These are phyloP conservation scores for Neofelis nebulosa DNA, from an alignment of 2,113 vertebrate species.

Conservation along the genomic window DNA sequence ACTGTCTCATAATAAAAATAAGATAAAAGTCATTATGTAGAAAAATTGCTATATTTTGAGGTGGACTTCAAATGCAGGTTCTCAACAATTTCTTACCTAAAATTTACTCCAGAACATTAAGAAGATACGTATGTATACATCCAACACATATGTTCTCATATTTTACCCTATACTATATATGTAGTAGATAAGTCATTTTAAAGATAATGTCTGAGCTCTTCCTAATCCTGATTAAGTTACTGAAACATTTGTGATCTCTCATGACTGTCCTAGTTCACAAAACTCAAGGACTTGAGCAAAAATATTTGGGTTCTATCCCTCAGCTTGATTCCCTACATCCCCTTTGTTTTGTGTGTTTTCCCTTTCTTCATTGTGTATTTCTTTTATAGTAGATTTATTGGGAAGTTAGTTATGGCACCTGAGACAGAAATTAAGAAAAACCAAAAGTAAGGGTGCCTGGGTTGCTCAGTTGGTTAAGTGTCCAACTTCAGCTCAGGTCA, in stretches of 20 bases:
- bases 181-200: background rate
- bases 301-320: background rate
- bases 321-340: background rate
- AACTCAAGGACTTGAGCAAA: slow-evolving; percentile 5
- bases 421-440: slow-evolving; percentile 36
- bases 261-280: background rate
- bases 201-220: background rate
- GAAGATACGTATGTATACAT: background rate
- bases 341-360: slow-evolving; percentile 7
- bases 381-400: background rate
- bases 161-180: background rate
- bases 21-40: background rate
- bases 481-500: too few species aligned
- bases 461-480: too few species aligned
- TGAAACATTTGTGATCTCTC: slow-evolving; percentile 27
- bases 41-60: background rate
- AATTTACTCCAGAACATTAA: background rate
- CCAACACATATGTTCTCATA: background rate
- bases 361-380: background rate
- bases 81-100: slow-evolving; percentile 20
- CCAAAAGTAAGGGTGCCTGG: background rate
- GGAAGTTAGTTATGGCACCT: background rate
- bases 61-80: slow-evolving; percentile 23
- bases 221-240: background rate
- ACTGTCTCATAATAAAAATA: slow-evolving; percentile 46